Evolutionary conservation across 2,797 vertebrate species (phyloP).

Genomic region (Spatula versicolor): DNA sequence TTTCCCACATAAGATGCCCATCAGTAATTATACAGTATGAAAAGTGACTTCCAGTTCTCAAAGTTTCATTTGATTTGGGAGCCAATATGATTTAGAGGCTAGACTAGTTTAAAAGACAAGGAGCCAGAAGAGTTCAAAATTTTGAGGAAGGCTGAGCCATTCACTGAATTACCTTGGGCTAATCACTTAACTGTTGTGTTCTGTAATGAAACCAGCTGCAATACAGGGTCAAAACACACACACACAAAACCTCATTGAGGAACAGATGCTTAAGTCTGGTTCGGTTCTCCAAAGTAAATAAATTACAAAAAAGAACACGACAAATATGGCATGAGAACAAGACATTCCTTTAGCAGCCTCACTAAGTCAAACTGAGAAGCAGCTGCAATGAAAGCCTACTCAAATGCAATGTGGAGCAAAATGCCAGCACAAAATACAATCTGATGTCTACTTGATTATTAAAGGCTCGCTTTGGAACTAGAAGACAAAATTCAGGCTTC

Average conservation of each 20-base stretch:
- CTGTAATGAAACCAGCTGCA: background rate
- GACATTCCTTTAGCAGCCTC: slow-evolving; percentile 1
- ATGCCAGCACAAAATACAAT: background rate
- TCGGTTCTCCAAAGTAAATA: slow-evolving; percentile 17
- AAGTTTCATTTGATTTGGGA: slow-evolving; percentile 44
- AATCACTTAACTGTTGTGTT: background rate
- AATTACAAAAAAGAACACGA: background rate
- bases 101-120: slow-evolving; percentile 23
- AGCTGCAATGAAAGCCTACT: slow-evolving; percentile 1
- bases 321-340: background rate
- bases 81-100: slow-evolving; percentile 13
- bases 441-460: background rate
- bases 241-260: background rate
- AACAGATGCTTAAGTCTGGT: background rate
- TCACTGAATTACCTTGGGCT: background rate
- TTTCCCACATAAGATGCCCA: slow-evolving; percentile 13
- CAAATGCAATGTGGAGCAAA: background rate
- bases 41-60: slow-evolving; percentile 34
- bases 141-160: background rate
- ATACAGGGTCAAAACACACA: background rate
- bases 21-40: slow-evolving; percentile 10
- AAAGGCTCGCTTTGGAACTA: background rate
- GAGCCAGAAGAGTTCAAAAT: slow-evolving; percentile 3
- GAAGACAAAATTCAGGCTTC: background rate
- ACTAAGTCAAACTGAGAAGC: background rate